These are phyloP conservation scores for Phrynosoma platyrhinos DNA, from an alignment of 2,113 vertebrate species.

Conservation along the genomic window DNA sequence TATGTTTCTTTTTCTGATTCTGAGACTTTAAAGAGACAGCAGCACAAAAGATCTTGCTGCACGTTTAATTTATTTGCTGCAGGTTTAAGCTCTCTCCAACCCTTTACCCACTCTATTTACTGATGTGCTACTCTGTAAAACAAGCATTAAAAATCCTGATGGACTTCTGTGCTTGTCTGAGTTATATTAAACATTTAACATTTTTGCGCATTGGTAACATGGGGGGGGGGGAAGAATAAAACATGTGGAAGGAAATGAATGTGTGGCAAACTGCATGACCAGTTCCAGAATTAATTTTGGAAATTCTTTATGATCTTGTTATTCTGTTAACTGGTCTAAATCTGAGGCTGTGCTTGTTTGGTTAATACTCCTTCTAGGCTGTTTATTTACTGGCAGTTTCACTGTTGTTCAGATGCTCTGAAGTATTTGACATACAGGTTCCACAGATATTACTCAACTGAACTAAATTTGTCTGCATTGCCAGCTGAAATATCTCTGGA, in stretches of 20 bases:
- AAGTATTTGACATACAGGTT: too few relatives aligned
- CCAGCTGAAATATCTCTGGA: too few relatives aligned
- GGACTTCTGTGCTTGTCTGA: not conserved
- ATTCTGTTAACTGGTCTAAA: too few relatives aligned
- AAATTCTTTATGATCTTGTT: not conserved
- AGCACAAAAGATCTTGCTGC: not conserved
- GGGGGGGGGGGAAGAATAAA: not conserved
- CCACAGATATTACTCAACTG: too few relatives aligned
- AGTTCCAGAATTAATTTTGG: not conserved
- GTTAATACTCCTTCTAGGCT: too few relatives aligned
- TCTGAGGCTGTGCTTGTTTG: too few relatives aligned
- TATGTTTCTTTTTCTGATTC: not conserved
- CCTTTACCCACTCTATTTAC: not conserved
- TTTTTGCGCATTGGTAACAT: not conserved
- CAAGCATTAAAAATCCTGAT: not conserved
- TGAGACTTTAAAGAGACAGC: not conserved
- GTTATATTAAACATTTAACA: not conserved
- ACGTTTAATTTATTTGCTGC: not conserved
- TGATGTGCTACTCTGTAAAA: not conserved
- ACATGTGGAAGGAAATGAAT: not conserved
- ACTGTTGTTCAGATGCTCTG: too few relatives aligned
- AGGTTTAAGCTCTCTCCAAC: not conserved
- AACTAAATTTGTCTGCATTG: too few relatives aligned
- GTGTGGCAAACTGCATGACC: not conserved
- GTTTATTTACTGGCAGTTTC: too few relatives aligned